A percentile compares a stretch with the other conserved stretches of the same genome.
phyloP scores from a whole-genome alignment of 2,797 vertebrate genomes.

The Echeneis naucrates region DNA sequence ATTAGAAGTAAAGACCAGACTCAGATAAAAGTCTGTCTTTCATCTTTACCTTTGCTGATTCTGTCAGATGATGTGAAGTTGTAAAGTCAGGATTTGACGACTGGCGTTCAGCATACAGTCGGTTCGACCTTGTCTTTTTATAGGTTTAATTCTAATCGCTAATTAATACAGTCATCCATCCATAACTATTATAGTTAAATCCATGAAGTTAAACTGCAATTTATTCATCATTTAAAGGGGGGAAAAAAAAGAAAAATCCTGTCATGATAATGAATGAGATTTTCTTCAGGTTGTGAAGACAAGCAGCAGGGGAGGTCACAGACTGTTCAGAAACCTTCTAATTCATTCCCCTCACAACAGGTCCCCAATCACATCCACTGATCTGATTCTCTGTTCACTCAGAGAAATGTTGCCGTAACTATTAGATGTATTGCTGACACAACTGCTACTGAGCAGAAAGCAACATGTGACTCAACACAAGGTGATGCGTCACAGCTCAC shows the following conservation, averaged over 20 bases:
- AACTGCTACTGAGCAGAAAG: conserved; percentile 21
- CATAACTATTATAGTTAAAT: conserved; percentile 54
- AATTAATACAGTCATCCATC: conserved; percentile 42
- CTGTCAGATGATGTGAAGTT: too few relatives aligned
- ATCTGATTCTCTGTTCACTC: conserved; percentile 42
- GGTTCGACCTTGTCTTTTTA: background rate
- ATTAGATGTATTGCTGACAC: conserved; percentile 24
- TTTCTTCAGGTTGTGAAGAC: conserved; percentile 40
- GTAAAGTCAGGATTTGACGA: too few relatives aligned
- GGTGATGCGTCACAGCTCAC: background rate
- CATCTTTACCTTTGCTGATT: too few relatives aligned
- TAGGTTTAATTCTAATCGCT: conserved; percentile 46
- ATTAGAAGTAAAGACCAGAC: too few relatives aligned
- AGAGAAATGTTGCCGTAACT: conserved; percentile 21
- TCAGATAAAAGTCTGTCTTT: too few relatives aligned
- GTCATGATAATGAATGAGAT: conserved; percentile 52
- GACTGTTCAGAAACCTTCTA: conserved; percentile 48
- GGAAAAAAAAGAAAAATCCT: conserved; percentile 13
- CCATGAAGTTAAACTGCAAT: conserved; percentile 50
- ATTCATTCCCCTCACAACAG: conserved; percentile 58
- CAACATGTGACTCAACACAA: conserved; percentile 7
- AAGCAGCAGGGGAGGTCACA: conserved; percentile 42
- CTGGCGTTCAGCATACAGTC: too few relatives aligned
- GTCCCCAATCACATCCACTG: conserved; percentile 43
- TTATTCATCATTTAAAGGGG: conserved; percentile 53